phyloP scores from a whole-genome alignment of 1,140 invertebrate species.

The Cyrtorhinus lividipennis region DNA sequence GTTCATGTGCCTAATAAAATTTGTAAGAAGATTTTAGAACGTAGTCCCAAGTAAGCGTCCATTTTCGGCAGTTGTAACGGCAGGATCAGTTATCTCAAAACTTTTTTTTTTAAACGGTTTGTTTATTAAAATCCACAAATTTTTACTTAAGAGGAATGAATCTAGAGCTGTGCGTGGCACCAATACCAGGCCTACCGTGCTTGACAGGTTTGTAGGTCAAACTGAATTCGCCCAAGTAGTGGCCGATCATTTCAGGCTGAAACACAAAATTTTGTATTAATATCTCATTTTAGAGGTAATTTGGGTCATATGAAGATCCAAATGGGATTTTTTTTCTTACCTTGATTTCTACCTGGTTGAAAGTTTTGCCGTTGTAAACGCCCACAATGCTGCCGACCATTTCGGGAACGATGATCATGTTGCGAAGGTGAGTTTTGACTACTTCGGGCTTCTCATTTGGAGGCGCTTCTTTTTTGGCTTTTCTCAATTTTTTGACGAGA shows the following conservation, averaged over 20 bases:
- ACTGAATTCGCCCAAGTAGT: slow-evolving; percentile 97
- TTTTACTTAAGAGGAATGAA: slow-evolving; percentile 98
- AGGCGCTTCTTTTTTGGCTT: slow-evolving; percentile 91
- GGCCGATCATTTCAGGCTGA: slow-evolving; percentile 98
- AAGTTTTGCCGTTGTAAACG: slow-evolving; percentile 98
- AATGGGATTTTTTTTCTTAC: no score
- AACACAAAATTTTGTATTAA: no score
- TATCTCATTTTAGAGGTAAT: no score
- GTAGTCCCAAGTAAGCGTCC: no score
- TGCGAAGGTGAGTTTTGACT: slow-evolving; percentile 95
- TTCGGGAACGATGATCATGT: slow-evolving; percentile 99
- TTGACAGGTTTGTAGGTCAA: slow-evolving; percentile 99
- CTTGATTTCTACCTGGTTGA: slow-evolving; percentile 75
- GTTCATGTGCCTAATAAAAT: no score
- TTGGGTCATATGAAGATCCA: no score
- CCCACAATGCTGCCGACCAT: slow-evolving; percentile 99
- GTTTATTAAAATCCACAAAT: neutral
- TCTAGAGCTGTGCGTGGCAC: slow-evolving; percentile 98
- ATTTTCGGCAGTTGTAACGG: no score
- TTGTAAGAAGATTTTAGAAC: no score
- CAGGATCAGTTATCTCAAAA: no score
- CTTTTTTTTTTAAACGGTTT: no score
- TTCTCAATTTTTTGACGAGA: slow-evolving; percentile 82
- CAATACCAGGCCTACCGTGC: slow-evolving; percentile 99
- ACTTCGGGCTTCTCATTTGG: slow-evolving; percentile 97